Base-by-base conservation (phyloP, 2,888 invertebrate species). In the Gisinianus flammeolus region DNA sequence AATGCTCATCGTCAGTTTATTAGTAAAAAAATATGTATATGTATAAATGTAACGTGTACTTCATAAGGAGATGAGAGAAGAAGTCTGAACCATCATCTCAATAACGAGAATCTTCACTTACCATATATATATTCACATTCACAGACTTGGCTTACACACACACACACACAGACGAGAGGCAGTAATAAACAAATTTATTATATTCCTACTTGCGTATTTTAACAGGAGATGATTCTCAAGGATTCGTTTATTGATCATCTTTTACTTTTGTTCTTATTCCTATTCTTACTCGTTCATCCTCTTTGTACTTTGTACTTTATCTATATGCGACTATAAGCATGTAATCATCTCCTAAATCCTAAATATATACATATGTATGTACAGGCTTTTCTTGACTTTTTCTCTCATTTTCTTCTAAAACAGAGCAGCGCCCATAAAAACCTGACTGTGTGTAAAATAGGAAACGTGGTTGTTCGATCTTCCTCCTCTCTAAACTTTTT, bases 391-490 rank as follows among this genome's bases (percentile, higher is more conserved):
- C 31, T 31, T 58, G 22, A 12, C 62, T 64, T 26, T 19, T 19
- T 19, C 44, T 30, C n/a, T 30, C 12, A 3, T 22, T 71, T 44
- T 54, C 28, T 22, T 24, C 22, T n/a, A 69, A 69, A 69, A 44
- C 69, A 52, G 69, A 69, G 69, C 44, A 26, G 69, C 44, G 44
- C 44, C 44, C 68, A 68, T 68, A 68, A 68, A 68, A 68, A 68
- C 31, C 6, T 22, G 22, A 68, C 31, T 22, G 68, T 33, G 26
- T 67, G 35, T 30, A 30, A 71, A 71, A 72, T 72, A 56, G 56
- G 72, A 54, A 68, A 68, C 68, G 44, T 10, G 24, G 67, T 67
- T 33, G 16, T 31, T 31, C 16, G 19, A 62, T 73, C 54, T 28
- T 54, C 73, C 44, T 31, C 44, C 44, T 62, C 73, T 74, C 19